Evolutionary conservation across 1,140 invertebrate genomes (phyloP), one percentile per base, ranked within the genome.

Genomic region (Cecropterus lyciades): DNA sequence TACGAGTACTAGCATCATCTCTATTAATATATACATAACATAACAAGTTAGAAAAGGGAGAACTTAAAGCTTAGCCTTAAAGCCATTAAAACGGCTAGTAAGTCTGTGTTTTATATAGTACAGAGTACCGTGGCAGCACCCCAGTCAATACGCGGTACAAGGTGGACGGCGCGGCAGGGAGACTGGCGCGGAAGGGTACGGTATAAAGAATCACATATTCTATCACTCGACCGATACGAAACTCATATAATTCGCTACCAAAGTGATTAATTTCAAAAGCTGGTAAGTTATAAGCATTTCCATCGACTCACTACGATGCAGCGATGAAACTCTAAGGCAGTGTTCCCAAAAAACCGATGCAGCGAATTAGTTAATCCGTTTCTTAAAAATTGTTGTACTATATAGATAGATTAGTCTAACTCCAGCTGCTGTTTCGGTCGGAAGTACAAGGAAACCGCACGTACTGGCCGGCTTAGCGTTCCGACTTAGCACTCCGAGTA

Each of bases 191-290:
- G 37, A 33, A 17, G 37, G 16, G 14, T 11, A 5, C 55, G 16
- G 40, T 59, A 53, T 11, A 52, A 42, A 51, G 53, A 60, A 42
- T 56, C 51, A 42, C 56, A 51, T 20, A 30, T 45, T 51, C 60
- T 63, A 69, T 64, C 59, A 59, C 53, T 60, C 42, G 57, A 63
- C 37, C 40, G 16, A n/a, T 60, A 65, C 46, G 48, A 69, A 59
- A 69, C 40, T 20, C 11, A n/a, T 48, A 55, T 60, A 60, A 65
- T 67, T 63, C 33, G 20, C 62, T 73, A 68, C 43, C 43, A 64
- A 65, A 52, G 57, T 43, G 8, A 8, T n/a, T 45, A 14, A 64
- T 56, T 40, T 5, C n/a, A 40, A 40, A 43, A 6, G 40, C 14
- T 43, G 13, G 20, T 5, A 20, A 11, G 40, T 43, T 14, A 6